Base-by-base conservation (phyloP, 2,888 invertebrate genomes). In the Oscheius sp. region DNA sequence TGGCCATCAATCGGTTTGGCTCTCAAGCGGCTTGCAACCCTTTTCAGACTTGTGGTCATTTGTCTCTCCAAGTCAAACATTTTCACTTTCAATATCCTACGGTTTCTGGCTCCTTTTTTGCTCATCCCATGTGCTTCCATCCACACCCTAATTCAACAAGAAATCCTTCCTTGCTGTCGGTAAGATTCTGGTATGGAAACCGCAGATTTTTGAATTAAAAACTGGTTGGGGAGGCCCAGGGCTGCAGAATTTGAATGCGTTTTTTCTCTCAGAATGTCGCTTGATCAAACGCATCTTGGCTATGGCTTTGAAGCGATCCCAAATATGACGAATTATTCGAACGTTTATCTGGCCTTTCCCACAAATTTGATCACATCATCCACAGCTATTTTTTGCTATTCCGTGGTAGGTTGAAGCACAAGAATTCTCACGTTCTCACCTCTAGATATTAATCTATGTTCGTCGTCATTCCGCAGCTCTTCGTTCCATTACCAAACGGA, bases 11-110 rank as follows among this genome's bases (percentile, higher is more conserved):
- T 25, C 42, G 61, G 61, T 61, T 3, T n/a, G 39, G 37, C 8
- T 37, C 15, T 50, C 15, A 50, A 17, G n/a, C 50, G 23, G 50
- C 15, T 8, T 8, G 10, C 25, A 50, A 50, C 50, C 23, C 15
- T 37, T 52, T 52, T 12, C 39, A 58, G 61, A 29, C 27, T 42
- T 25, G 45, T 61, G 1, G 61, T 61, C 25, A 61, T 61, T 17
- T 61, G 61, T n/a, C n/a, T 61, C 61, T 61, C 61, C 4, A 61
- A 61, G 17, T 45, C 61, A 6, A 45, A 61, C 45, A 61, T 61
- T 29, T 61, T 61, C 45, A 61, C 61, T 4, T 61, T 29, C n/a
- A 20, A 25, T 17, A 29, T 61, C n/a, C 61, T 61, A 17, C 61
- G 61, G 3, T 4, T 61, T 29, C 17, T 61, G n/a, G 42, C 61